Evolutionary conservation across 1,140 invertebrate species (phyloP).

Genomic region (Drosophila virilis): DNA sequence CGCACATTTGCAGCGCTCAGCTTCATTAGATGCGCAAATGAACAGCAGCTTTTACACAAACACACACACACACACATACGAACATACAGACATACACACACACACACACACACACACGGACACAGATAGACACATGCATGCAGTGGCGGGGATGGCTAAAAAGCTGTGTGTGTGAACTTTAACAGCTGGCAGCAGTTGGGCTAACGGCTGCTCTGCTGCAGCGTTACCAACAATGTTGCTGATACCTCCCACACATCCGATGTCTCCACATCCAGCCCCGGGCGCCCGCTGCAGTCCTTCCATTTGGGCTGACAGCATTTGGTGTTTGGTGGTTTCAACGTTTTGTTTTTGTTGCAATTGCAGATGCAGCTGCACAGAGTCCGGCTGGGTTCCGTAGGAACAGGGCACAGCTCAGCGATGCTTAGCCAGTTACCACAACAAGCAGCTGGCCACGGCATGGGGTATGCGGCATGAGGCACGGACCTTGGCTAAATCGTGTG

Average conservation of each 20-base stretch:
- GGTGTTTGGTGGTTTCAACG: conserved; percentile 72
- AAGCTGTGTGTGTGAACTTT: conserved; percentile 63
- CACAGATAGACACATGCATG: not conserved
- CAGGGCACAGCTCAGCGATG: conserved; percentile 31
- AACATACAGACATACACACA: no score
- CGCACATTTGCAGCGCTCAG: conserved; percentile 72
- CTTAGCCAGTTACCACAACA: conserved; percentile 32
- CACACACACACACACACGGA: conserved; percentile 10
- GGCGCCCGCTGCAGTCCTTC: not conserved
- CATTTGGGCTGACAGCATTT: conserved; percentile 68
- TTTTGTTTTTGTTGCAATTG: conserved; percentile 59
- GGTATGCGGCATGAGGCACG: not conserved
- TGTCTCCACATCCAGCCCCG: no score
- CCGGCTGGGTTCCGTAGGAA: not conserved
- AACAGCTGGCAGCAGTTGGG: conserved; percentile 59
- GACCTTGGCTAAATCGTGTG: no score
- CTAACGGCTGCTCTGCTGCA: conserved; percentile 37
- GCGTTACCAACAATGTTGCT: conserved; percentile 44
- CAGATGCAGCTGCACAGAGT: conserved; percentile 1
- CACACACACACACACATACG: conserved; percentile 5
- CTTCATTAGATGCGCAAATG: conserved; percentile 79
- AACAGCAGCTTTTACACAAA: conserved; percentile 43
- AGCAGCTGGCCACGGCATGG: not conserved
- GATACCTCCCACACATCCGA: conserved; percentile 3
- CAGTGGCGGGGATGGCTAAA: conserved; percentile 4